Evolutionary conservation across 2,113 vertebrate genomes (phyloP).

Genomic region (Crotalus helleri): DNA sequence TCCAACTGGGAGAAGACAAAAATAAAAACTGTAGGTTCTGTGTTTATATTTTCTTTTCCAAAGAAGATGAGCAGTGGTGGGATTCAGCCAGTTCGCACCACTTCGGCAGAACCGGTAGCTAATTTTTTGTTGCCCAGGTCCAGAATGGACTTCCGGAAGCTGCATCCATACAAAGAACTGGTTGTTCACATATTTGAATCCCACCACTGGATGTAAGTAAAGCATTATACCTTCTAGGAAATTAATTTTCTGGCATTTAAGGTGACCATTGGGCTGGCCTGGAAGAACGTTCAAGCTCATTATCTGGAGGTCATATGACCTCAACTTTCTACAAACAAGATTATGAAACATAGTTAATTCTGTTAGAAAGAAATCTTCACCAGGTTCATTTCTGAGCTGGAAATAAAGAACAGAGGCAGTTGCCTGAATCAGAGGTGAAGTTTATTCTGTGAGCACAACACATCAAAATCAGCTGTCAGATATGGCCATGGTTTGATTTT

Average conservation of each 20-base stretch:
- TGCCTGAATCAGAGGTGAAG: background rate
- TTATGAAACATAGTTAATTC: background rate
- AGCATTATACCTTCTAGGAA: constrained; percentile 7
- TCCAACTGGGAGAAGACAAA: constrained; percentile 39
- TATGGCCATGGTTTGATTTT: background rate
- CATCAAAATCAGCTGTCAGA: background rate
- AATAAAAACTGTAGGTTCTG: background rate
- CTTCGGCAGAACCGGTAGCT: too few relatives aligned
- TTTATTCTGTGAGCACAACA: background rate
- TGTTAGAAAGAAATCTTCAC: background rate
- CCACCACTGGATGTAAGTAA: constrained; percentile 6
- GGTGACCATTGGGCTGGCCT: background rate
- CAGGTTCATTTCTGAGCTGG: background rate
- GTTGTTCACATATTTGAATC: too few relatives aligned
- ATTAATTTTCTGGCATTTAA: background rate
- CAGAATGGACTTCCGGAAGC: too few relatives aligned
- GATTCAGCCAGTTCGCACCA: too few relatives aligned
- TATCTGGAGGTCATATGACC: background rate
- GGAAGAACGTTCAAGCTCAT: background rate
- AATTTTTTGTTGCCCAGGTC: too few relatives aligned
- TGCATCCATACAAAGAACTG: too few relatives aligned
- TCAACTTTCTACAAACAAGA: background rate
- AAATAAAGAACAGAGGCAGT: background rate
- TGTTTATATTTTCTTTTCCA: background rate
- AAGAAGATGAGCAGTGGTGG: background rate